Percentiles rank a stretch among this genome's conserved stretches.
phyloP scores from a whole-genome alignment of 2,113 vertebrate genomes.

The Nothoprocta pentlandii region DNA sequence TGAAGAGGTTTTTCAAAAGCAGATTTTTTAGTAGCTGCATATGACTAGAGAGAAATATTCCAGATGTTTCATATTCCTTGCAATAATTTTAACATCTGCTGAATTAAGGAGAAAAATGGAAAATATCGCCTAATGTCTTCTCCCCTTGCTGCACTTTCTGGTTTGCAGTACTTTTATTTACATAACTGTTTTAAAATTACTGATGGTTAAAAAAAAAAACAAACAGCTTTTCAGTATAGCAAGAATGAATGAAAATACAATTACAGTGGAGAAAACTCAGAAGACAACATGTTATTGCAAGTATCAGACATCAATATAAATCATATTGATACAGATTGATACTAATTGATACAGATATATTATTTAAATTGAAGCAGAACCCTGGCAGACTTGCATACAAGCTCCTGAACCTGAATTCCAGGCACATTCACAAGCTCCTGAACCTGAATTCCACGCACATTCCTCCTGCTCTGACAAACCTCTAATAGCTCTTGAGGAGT shows the following conservation, averaged over 20 bases:
- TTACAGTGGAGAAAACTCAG: slow-evolving; percentile 38
- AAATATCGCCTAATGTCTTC: slow-evolving; percentile 43
- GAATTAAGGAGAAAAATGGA: slow-evolving; percentile 50
- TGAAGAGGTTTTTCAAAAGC: slow-evolving; percentile 10
- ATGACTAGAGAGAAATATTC: slow-evolving; percentile 3
- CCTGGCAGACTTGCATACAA: neutral
- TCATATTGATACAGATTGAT: neutral
- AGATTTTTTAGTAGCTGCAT: slow-evolving; percentile 13
- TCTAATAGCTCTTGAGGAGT: neutral
- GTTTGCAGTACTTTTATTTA: slow-evolving; percentile 8
- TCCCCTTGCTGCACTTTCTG: neutral
- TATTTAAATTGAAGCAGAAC: neutral
- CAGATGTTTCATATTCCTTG: slow-evolving; percentile 53
- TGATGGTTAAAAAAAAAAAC: neutral
- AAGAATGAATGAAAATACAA: slow-evolving; percentile 63
- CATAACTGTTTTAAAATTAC: slow-evolving; percentile 59
- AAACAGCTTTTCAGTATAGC: slow-evolving; percentile 20
- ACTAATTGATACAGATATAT: neutral
- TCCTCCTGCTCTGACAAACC: neutral
- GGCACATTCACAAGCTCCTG: neutral
- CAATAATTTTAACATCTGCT: slow-evolving; percentile 60
- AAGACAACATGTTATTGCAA: slow-evolving; percentile 50
- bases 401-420: neutral
- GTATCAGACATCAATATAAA: slow-evolving; percentile 43
- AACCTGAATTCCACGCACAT: neutral